Evolutionary conservation across 2,797 vertebrate genomes (phyloP).

Genomic region (Numenius phaeopus): DNA sequence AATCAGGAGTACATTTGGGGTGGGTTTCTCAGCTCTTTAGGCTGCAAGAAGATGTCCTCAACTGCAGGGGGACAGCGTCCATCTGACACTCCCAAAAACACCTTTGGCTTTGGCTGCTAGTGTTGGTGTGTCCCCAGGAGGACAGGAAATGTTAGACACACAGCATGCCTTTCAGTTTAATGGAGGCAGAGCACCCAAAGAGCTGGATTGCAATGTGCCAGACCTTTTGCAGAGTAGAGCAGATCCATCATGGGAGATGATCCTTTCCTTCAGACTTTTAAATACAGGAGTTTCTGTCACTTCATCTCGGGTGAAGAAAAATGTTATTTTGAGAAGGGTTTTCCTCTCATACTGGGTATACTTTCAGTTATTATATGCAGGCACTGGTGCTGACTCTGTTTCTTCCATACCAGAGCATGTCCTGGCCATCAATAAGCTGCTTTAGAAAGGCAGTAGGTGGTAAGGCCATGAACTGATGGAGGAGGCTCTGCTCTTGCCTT

Average conservation of each 20-base stretch:
- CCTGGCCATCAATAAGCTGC: neutral
- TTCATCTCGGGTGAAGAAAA: neutral
- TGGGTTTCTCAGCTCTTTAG: neutral
- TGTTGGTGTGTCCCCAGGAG: neutral
- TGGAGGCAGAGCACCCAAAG: neutral
- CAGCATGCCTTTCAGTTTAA: too few species aligned
- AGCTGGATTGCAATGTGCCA: neutral
- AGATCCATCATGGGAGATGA: rapidly evolving
- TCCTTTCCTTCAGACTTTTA: neutral
- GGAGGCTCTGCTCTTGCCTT: neutral
- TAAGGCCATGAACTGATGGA: neutral
- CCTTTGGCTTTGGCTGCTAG: neutral
- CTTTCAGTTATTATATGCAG: neutral
- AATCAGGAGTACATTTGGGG: neutral
- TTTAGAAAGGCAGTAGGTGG: neutral
- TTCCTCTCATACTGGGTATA: rapidly evolving
- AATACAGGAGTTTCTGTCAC: rapidly evolving
- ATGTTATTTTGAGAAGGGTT: rapidly evolving
- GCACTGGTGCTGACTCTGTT: neutral
- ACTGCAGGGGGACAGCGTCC: neutral
- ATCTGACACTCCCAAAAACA: neutral
- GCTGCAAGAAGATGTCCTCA: neutral
- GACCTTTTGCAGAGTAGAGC: neutral
- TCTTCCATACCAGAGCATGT: rapidly evolving
- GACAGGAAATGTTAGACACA: neutral